phyloP scores from a whole-genome alignment of 2,888 invertebrate species.

The Coleophora flavipennella region DNA sequence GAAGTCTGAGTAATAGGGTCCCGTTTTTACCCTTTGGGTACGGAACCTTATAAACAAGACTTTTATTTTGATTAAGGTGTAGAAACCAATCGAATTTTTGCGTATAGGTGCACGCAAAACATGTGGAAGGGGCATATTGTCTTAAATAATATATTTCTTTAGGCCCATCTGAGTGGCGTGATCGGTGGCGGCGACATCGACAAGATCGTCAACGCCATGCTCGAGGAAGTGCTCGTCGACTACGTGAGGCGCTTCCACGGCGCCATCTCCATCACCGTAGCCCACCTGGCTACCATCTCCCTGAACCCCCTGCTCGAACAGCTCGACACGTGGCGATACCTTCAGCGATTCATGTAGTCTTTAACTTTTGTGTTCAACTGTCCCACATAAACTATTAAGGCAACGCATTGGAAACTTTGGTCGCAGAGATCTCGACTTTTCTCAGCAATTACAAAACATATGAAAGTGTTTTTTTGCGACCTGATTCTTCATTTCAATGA shows the following conservation, averaged over 20 bases:
- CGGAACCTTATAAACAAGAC: no score
- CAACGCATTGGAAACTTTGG: no score
- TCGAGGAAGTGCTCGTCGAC: slow-evolving; percentile 48
- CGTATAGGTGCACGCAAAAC: no score
- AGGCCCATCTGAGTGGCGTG: slow-evolving; percentile 50
- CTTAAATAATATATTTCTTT: slow-evolving; percentile 3
- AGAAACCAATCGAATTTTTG: no score
- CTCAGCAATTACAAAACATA: no score
- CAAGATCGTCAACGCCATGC: slow-evolving; percentile 45
- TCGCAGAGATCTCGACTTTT: no score
- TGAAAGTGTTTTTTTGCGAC: no score
- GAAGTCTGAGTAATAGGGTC: no score
- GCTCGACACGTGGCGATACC: slow-evolving; percentile 50
- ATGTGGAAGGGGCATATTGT: background rate
- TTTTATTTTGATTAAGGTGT: no score
- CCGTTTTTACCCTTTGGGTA: no score
- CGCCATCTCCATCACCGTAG: slow-evolving; percentile 27
- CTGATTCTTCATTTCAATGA: no score
- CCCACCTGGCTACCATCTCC: slow-evolving; percentile 13
- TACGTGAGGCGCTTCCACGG: slow-evolving; percentile 53
- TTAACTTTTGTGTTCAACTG: slow-evolving; percentile 9
- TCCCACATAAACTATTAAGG: no score
- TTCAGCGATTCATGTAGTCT: slow-evolving; percentile 28
- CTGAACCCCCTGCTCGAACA: slow-evolving; percentile 42
- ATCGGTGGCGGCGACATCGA: slow-evolving; percentile 64